These are phyloP conservation scores for Dryoscopus gambensis DNA, from an alignment of 2,113 vertebrate genomes.

Conservation along the genomic window DNA sequence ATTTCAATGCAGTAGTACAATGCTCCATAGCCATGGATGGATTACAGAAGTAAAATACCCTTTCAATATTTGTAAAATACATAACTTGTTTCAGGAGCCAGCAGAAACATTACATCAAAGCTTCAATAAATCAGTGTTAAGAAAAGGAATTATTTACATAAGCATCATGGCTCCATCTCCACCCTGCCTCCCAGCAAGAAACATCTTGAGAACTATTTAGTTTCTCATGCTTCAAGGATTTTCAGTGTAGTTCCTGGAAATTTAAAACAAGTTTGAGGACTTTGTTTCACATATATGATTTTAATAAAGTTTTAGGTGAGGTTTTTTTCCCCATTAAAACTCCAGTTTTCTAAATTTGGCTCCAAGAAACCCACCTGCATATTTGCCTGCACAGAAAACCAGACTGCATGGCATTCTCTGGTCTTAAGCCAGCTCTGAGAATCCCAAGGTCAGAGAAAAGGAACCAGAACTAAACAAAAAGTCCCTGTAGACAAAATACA, in stretches of 20 bases:
- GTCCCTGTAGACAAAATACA: not conserved
- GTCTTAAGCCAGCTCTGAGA: not conserved
- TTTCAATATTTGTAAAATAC: not conserved
- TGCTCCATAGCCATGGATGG: not conserved
- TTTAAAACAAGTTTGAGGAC: not conserved
- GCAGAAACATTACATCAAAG: conserved; percentile 18
- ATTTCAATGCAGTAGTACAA: not conserved
- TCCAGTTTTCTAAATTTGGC: not conserved
- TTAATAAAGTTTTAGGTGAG: not conserved
- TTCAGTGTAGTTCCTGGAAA: not conserved
- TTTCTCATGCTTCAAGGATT: conserved; percentile 36
- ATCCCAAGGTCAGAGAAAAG: not conserved
- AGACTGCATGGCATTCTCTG: not conserved
- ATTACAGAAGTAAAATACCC: not conserved
- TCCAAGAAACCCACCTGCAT: not conserved
- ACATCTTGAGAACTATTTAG: not conserved
- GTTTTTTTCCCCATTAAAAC: not conserved
- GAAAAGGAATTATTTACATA: not conserved
- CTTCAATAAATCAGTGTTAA: not conserved
- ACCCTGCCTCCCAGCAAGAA: conserved; percentile 25
- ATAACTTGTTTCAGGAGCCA: not conserved
- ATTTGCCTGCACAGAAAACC: not conserved
- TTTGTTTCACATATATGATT: not conserved
- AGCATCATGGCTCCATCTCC: not conserved
- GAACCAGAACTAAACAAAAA: not conserved